Base-by-base conservation (phyloP, 2,888 invertebrate genomes). In the Andrena fulva region DNA sequence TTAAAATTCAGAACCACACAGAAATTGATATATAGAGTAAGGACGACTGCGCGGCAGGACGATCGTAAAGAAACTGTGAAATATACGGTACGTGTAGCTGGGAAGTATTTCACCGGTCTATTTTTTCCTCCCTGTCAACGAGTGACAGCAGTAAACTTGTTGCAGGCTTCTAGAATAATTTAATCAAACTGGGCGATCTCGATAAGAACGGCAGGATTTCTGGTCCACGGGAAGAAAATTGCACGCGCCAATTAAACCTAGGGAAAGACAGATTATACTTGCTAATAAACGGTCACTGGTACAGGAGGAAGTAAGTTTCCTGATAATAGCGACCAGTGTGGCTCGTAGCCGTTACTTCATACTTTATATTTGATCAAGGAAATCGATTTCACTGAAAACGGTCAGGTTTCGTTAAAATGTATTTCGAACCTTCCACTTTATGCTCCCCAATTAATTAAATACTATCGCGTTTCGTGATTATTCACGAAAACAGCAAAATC, bases 281-380 rank as follows among this genome's bases (percentile, higher is more conserved):
- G 70, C 52, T 80, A 80, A 80, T 80, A 80, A 60, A 70, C 64
- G 70, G 52, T 24, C 50, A 8, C 24, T 20, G 67, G 67, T 63
- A 64, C 31, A 56, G 56, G 50, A 54, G 56, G 56, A 31, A 56
- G 27, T 68, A 54, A 24, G 68, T 68, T 54, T 24, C 50, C 60
- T 62, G 33, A 24, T 52, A 62, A 54, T 72, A 42, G 42, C 42
- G 42, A 42, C 0, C 5, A 16, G 4, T 5, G 16, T 16, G 42
- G 12, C 16, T 42, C 75, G 50, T 35, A 52, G n/a, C 20, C 7
- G 5, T 52, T 52, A 52, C 20, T 20, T 16, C 20, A 2, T 52
- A 52, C n/a, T 12, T 42, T 42, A 42, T 12, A 12, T 42, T 42
- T 42, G 42, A 3, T 42, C 42, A 12, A 42, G 12, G 42, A 42